phyloP scores from a whole-genome alignment of 2,888 invertebrate genomes.

The Ephialtes manifestator region DNA sequence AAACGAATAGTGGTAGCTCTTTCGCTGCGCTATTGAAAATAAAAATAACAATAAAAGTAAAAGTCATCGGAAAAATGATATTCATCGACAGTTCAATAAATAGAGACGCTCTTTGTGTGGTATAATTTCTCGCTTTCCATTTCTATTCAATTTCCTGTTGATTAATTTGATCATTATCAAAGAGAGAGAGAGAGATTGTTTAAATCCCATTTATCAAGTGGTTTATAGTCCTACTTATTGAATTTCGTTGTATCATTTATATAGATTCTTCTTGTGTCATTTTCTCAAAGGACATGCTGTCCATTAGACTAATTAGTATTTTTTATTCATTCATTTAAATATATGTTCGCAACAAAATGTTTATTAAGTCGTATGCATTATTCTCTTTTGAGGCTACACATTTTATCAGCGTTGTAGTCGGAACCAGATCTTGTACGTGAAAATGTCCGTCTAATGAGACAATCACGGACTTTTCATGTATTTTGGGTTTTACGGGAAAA shows the following conservation, averaged over 20 bases:
- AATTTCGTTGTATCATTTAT: background rate
- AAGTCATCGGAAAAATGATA: slow-evolving; percentile 15
- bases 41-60: slow-evolving; percentile 11
- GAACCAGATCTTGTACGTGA: no score
- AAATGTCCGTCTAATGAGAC: no score
- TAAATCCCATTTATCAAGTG: background rate
- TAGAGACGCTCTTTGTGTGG: background rate
- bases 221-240: background rate
- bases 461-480: no score
- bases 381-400: no score
- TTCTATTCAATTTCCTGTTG: background rate
- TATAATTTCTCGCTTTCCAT: background rate
- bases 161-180: background rate
- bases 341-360: no score
- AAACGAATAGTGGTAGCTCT: slow-evolving; percentile 14
- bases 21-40: background rate
- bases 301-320: background rate
- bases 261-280: background rate
- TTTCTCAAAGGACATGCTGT: background rate
- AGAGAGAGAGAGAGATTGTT: background rate
- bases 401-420: no score
- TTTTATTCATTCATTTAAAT: background rate
- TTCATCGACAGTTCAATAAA: background rate
- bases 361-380: no score
- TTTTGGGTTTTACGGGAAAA: no score